Evolutionary conservation across 2,797 vertebrate genomes (phyloP).

Genomic region (Darevskia nairensis): DNA sequence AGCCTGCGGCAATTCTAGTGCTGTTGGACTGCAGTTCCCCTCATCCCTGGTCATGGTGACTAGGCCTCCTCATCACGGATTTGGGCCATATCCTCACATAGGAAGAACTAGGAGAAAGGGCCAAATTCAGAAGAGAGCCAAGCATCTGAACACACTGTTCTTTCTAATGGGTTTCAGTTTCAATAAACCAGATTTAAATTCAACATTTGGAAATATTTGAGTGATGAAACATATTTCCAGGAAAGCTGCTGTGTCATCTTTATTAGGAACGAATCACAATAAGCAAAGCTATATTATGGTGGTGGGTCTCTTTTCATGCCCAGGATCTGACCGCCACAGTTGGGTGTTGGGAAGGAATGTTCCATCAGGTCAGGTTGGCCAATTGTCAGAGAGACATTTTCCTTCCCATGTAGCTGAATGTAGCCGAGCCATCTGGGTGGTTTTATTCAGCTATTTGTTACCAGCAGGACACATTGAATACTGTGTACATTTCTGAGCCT

Average conservation of each 20-base stretch:
- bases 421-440: background rate
- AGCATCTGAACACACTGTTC: background rate
- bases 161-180: background rate
- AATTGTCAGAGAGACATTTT: background rate
- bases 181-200: background rate
- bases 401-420: background rate
- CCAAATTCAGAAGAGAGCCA: background rate
- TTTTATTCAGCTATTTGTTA: constrained; percentile 21
- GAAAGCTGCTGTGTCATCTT: background rate
- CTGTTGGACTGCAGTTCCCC: too few species aligned
- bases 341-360: constrained; percentile 5
- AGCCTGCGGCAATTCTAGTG: too few species aligned
- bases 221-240: background rate
- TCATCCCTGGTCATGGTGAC: too few species aligned
- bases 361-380: constrained; percentile 2
- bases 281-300: background rate
- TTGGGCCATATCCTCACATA: background rate
- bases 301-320: background rate
- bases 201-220: background rate
- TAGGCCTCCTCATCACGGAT: too few species aligned
- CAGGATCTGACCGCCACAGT: background rate
- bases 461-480: background rate
- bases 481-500: too few species aligned
- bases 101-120: background rate
- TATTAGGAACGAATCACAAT: background rate